Evolutionary conservation across 2,113 vertebrate species (phyloP).

Genomic region (Thymallus thymallus): DNA sequence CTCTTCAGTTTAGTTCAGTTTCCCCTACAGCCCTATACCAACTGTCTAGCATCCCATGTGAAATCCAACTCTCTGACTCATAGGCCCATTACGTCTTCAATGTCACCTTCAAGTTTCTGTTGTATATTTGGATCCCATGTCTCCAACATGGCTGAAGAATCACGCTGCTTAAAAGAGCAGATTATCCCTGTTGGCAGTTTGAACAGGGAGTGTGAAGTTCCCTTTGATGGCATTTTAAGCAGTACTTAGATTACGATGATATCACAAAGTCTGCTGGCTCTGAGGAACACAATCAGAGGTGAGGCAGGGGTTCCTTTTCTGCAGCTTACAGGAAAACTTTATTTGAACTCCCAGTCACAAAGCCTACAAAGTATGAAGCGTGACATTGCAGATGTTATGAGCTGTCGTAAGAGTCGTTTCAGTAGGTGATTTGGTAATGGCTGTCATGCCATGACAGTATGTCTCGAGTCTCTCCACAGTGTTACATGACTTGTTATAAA

Average conservation of each 20-base stretch:
- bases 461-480: too few relatives aligned
- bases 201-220: conserved; percentile 4
- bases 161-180: conserved; percentile 9
- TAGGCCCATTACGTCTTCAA: conserved; percentile 16
- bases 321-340: conserved; percentile 14
- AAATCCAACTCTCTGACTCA: conserved; percentile 6
- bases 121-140: conserved; percentile 18
- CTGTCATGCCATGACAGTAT: not conserved
- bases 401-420: not conserved
- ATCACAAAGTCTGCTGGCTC: conserved; percentile 20
- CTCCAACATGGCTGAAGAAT: conserved; percentile 12
- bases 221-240: conserved; percentile 32
- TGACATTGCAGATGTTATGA: too few relatives aligned
- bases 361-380: conserved; percentile 4
- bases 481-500: too few relatives aligned
- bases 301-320: conserved; percentile 5
- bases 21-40: too few relatives aligned
- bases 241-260: conserved; percentile 24
- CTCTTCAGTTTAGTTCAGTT: too few relatives aligned
- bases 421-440: not conserved
- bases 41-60: too few relatives aligned
- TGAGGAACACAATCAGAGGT: conserved; percentile 16
- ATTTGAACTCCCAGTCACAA: conserved; percentile 12
- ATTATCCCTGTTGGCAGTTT: conserved; percentile 18
- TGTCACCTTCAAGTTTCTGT: conserved; percentile 23